Base-by-base conservation (phyloP, 2,888 invertebrate species). In the Hyles lineata region DNA sequence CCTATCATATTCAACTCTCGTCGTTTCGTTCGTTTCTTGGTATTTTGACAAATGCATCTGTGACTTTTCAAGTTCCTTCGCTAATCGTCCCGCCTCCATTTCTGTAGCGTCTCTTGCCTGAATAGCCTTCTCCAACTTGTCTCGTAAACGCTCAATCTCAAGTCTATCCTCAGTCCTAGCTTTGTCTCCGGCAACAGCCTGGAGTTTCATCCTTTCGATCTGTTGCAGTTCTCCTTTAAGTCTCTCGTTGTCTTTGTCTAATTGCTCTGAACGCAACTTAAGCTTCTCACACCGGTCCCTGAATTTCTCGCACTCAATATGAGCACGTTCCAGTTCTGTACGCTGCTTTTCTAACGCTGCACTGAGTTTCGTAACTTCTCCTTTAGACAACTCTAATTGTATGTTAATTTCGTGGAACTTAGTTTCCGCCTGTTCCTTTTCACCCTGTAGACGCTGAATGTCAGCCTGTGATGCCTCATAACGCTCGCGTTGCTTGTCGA, bases 231-330 rank as follows among this genome's bases (percentile, higher is more conserved):
- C 95, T 62, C 91, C 90, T 80, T 95, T 95, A 17, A 95, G 90
- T 72, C 94, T 84, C 76, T 94, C 95, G 75, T 95, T 95, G 77
- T 95, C 95, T 80, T 96, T 96, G 82, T 97, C 97, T 74, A 97
- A 88, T 82, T 96, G 96, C 73, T 97, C 97, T 72, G 96, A 95
- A 78, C 96, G 96, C 73, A 96, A 88, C 83, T 97, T 97, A n/a
- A 98, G 92, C 92, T 98, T 98, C 86, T 98, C 98, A 87, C 98
- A 97, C 77, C 98, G 96, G 83, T 98, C 98, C 81, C 97, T 96
- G 77, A 98, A 96, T 93, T 98, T 98, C 87, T 98, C 98, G 82
- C 97, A 97, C 92, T 98, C 98, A 87, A 98, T 98, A 85, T 97
- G 97, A 79, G 98, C 97, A 67, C 98, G 95, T 89, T 98, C 98